Evolutionary conservation across 2,113 vertebrate genomes (phyloP), one percentile per base, ranked within the genome.

Genomic region (Recurvirostra avosetta): DNA sequence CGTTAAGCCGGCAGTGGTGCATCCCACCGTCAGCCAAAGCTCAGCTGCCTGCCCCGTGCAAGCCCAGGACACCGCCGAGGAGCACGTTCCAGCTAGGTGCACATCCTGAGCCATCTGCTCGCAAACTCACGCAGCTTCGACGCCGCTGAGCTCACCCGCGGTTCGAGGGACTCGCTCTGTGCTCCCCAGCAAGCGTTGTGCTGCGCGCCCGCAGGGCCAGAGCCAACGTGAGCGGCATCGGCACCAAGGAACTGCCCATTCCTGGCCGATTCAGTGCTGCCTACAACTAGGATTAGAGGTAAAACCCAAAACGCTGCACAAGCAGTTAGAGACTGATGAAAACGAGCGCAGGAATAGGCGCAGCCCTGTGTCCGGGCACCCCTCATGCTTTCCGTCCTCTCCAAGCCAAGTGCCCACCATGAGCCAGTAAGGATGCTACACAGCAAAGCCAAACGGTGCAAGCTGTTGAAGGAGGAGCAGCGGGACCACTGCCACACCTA

Each of bases 321-420:
- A 49, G 38, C n/a, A 45, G 27, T 13, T 25, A 45, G 55, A 49
- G 50, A 16, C 5, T 8, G 61, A 34, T 41, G 16, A n/a, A 67
- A 68, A 55, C 0, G 3, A 74, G 41, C 1, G 1, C 49, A 59
- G 59, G 32, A 59, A 18, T 3, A 16, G 26, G n/a, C 47, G 21
- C n/a, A 41, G n/a, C n/a, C 40, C 19, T 9, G 15, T 4, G 45
- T 15, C n/a, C 49, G 25, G 45, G 40, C 40, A 27, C 7, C n/a
- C 11, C 25, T 40, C 0, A 1, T 29, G 16, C 50, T 71, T 67
- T 76, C 38, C 49, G 25, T 38, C 55, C n/a, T 41, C 38, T 53
- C 38, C 38, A 40, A 59, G 29, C 29, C 68, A 27, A 49, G 30
- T 4, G 5, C 47, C 49, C 62, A 32, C 27, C 29, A 5, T 4